These are phyloP conservation scores for Macroglossus sobrinus DNA, from an alignment of 2,113 vertebrate genomes.

Conservation along the genomic window DNA sequence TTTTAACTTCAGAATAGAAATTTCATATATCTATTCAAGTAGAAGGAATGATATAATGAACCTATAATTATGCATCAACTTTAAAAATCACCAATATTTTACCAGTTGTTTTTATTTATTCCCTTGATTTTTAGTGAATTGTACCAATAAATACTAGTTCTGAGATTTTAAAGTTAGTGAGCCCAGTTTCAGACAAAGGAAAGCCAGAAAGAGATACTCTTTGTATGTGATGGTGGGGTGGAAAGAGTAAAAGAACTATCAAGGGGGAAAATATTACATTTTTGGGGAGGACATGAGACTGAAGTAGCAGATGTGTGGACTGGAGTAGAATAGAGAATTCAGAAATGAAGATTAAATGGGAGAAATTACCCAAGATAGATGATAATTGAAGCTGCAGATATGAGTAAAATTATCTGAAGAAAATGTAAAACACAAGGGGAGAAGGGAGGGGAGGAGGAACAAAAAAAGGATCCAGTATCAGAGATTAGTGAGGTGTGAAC, in stretches of 20 bases:
- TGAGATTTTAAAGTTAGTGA: neutral
- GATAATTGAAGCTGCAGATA: neutral
- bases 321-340: neutral
- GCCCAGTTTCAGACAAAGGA: neutral
- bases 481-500: neutral
- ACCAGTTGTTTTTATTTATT: neutral
- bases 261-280: accelerated
- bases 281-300: neutral
- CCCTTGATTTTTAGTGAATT: neutral
- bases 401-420: neutral
- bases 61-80: neutral
- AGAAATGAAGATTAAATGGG: neutral
- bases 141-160: neutral
- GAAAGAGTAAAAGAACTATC: too few species aligned
- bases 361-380: too few species aligned
- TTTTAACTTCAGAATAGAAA: neutral
- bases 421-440: neutral
- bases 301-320: neutral
- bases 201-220: neutral
- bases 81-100: neutral
- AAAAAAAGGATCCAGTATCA: too few species aligned
- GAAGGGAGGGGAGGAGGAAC: neutral
- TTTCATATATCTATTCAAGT: neutral
- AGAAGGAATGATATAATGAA: neutral
- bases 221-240: neutral